Base-by-base conservation (phyloP, 2,888 invertebrate species). In the Synergus gifuensis region DNA sequence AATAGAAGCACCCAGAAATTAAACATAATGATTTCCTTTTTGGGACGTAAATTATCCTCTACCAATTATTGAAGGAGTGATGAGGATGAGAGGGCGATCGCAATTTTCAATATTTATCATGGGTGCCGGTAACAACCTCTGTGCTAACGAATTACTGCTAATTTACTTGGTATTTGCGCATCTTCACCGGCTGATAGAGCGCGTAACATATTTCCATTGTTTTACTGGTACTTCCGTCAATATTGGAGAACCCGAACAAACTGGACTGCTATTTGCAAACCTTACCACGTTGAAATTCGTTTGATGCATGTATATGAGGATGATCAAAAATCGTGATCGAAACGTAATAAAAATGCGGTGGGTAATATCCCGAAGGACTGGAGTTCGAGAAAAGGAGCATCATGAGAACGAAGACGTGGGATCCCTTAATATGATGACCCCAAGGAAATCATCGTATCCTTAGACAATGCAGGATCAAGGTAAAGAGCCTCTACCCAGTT, bases 141-240 rank as follows among this genome's bases (percentile, higher is more conserved):
- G 79, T 78, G 84, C 83, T 78, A 83, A 86, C 83, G 83, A 86
- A 87, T 86, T 86, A 88, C 85, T 85, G 86, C 86, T 86, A 88
- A 88, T 88, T 88, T 86, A 87, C 86, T 85, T 83, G 83, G 83
- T 88, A 87, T 88, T 88, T 87, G 85, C 86, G 82, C 79, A 81
- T 81, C 86, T 86, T 86, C 84, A 84, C 85, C 84, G 82, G 79
- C 76, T 79, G 73, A 79, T 60, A 67, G 81, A 78, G 79, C 76
- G 79, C 69, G 83, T 85, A 86, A 88, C 85, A 88, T 86, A 88
- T 88, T 88, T 85, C 86, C 87, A 85, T 88, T 88, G 85, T 88
- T 88, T 87, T 83, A 86, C 83, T 79, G 69, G 36, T 78, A 79
- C 79, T 73, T 66, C 58, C 78, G 85, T 88, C 87, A 88, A 88